Base-by-base conservation (phyloP, 2,888 invertebrate genomes). In the Dermolepida albohirtum region DNA sequence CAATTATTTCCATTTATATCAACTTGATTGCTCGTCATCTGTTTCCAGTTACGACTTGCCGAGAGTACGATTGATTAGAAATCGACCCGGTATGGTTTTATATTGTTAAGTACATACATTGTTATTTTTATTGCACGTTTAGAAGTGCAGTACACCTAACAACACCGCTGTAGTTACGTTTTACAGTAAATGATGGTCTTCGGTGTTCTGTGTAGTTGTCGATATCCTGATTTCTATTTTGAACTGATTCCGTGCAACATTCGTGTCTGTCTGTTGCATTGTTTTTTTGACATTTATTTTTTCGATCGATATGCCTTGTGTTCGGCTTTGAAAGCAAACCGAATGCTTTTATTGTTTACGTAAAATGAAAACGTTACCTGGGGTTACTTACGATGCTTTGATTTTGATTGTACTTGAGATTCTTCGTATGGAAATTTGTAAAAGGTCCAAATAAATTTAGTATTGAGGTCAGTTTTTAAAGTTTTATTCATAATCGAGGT, bases 191-290 rank as follows among this genome's bases (percentile, higher is more conserved):
- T 11, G 5, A 17, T 41, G n/a, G 41, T 41, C 5, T n/a, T n/a
- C n/a, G n/a, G n/a, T 41, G n/a, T 5, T n/a, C 2, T n/a, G 41
- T 4, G n/a, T n/a, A 2, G n/a, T 41, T 5, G 22, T 4, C 22
- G 22, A 4, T 22, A 50, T 50, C 17, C 27, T n/a, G 50, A 50
- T 50, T 50, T 50, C 50, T 50, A 50, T 50, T 50, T 11, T 27
- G 50, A 7, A 27, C 50, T 50, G 22, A 50, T 50, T 50, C 22
- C 22, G n/a, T 22, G 17, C 27, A 50, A 22, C 4, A 22, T 2
- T 22, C 22, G 27, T 17, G 22, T 17, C 22, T 17, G 22, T 17
- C 22, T 50, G 17, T 2, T 11, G 50, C 22, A 17, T n/a, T n/a
- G 27, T 5, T 2, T 50, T 50, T 27, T 22, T n/a, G 10, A n/a